Base-by-base conservation (phyloP, 2,888 invertebrate species). In the Ophion ellenae region DNA sequence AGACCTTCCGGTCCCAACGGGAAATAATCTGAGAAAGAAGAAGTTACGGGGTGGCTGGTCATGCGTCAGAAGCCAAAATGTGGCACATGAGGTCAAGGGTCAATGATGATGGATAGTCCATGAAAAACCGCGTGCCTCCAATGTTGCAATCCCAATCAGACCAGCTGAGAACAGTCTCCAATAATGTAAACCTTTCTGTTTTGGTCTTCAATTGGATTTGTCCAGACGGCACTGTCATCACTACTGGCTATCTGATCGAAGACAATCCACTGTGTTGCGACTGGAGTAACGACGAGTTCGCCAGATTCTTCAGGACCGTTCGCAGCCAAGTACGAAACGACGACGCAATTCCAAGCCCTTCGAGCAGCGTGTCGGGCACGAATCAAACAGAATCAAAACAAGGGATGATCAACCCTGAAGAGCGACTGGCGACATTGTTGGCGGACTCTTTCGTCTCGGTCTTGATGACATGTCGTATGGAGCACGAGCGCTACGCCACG, bases 401-500 rank as follows among this genome's bases (percentile, higher is more conserved):
- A 85, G 71, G 73, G 66, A 70, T 20, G n/a, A 20, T 28, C 71
- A 53, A 14, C 9, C 17, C 10, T 83, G 78, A 64, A 14, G 87
- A 88, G 83, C 87, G 82, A 87, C 82, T 77, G 45, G 76, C 74
- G 78, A 76, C 89, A 89, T 90, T 88, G 90, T 88, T 85, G 86
- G 86, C 45, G 20, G 92, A 92, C 79, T 88, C 88, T 82, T 94
- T 93, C 87, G 92, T 94, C 80, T 92, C 92, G 45, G 88, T 93
- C 74, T 83, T 91, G 73, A 89, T 92, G 87, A 90, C 88, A 81
- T 90, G 90, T 86, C 90, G 90, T 47, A 92, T 95, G 84, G 95
- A 96, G 90, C 95, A 95, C 92, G 91, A 92, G 57, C 94, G 95
- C 91, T 95, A 95, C 88, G 94, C 95, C n/a, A 94, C 95, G n/a